Evolutionary conservation across 2,888 invertebrate genomes (phyloP), one percentile per base, ranked within the genome.

Genomic region (Plebejus melissa): DNA sequence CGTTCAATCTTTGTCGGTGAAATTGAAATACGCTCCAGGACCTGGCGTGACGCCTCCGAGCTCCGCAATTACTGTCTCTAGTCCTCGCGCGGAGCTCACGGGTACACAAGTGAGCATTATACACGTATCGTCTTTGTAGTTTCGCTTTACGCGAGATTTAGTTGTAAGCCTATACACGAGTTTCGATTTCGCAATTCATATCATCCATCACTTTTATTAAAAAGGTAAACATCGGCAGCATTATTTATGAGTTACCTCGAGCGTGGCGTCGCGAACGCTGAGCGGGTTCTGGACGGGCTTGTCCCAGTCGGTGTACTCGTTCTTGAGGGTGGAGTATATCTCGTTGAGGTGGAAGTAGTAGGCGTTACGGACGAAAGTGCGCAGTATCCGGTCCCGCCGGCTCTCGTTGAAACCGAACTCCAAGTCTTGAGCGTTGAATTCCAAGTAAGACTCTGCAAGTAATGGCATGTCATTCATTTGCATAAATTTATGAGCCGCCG

Each of bases 251-350:
- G 71, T 85, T 85, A 94, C 94, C 87, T 97, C 97, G 78, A 98
- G 94, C 36, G 98, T 96, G 76, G 96, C 97, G 87, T 97, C 98
- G 83, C 97, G 96, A 80, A 97, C 97, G 87, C 96, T 97, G 85
- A 97, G 94, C 79, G 98, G 97, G 88, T 97, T 97, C 83, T 97
- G 96, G 81, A 97, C 96, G 2, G 97, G 97, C 82, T 96, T 95
- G 89, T 97, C 98, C 98, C 99, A 99, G 89, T 99, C 98, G 77
- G 98, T 98, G 91, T 99, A 99, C 90, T 99, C 98, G 88, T 99
- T 98, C 90, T 97, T 94, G 82, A 99, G 94, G 75, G 98, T 98
- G 75, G 98, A 98, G 90, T 98, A 97, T 85, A 98, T 98, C 94
- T 99, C 98, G 90, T 98, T 98, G 82, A 98, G 95, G 91, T 99